These are phyloP conservation scores for Oceanites oceanicus DNA, from an alignment of 2,113 vertebrate species.

Conservation along the genomic window DNA sequence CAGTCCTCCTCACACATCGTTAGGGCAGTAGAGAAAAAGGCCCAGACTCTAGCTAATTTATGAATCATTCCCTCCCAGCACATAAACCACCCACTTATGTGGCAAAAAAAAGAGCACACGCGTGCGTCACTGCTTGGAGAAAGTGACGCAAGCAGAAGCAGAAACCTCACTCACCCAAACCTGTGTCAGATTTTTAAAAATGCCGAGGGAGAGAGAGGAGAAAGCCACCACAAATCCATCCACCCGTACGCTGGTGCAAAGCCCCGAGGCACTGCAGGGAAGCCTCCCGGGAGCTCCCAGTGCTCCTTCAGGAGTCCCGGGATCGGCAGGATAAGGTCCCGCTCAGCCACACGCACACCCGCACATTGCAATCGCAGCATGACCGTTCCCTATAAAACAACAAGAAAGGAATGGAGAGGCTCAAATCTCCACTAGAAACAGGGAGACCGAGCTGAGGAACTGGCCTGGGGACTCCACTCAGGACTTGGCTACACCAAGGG, in stretches of 20 bases:
- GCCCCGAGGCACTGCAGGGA: not conserved
- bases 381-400: not conserved
- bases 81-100: not conserved
- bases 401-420: not conserved
- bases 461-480: not conserved
- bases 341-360: rapidly evolving
- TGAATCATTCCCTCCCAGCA: constrained; percentile 45
- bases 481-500: not conserved
- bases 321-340: rapidly evolving
- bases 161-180: not conserved
- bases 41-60: not conserved
- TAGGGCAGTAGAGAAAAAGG: not conserved
- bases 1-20: not conserved
- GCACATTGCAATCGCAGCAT: not conserved
- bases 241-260: rapidly evolving
- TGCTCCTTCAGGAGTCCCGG: not conserved
- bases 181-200: not conserved
- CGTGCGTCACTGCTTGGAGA: not conserved
- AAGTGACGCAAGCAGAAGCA: not conserved
- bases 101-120: not conserved
- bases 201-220: not conserved
- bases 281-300: not conserved
- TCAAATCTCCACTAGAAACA: not conserved
- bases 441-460: not conserved
- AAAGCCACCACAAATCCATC: not conserved